Evolutionary conservation across 1,140 invertebrate genomes (phyloP), one percentile per base, ranked within the genome.

Genomic region (Popillia japonica): DNA sequence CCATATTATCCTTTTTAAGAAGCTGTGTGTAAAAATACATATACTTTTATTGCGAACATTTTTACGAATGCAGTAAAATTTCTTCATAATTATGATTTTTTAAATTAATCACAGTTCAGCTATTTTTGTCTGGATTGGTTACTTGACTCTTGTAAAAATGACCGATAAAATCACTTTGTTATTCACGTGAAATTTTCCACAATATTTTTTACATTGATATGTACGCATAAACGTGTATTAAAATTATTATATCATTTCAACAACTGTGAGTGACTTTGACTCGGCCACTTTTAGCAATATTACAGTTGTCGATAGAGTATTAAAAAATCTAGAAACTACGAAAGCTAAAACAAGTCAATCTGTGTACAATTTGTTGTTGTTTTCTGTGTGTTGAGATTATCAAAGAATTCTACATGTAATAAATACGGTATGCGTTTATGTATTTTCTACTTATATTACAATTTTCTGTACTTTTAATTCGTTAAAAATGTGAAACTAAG

Each of bases 1-100:
- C 77, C 72, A 42, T 74, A 74, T 68, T 41, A 74, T 78, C 40
- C 68, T 78, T 78, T 78, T 78, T 78, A 78, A 74, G 72, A 72
- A 78, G 77, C 77, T 41, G 77, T 78, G 77, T 78, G 77, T 78
- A 78, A 78, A 78, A 78, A 78, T 78, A 78, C 77, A 78, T 78
- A 55, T 78, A 22, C n/a, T 74, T 74, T 74, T 68, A 68, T 68
- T 68, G 61, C 61, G 61, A 75, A 73, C 73, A 64, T 78, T 68
- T 78, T 73, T 73, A 68, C 23, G 64, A 11, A 22, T 44, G 41
- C 41, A 44, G 34, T 55, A 75, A 75, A 42, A 23, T 44, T 76
- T 44, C 74, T 76, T 44, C 41, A 48, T 27, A 34, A 48, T 76
- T 76, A 48, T 48, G 41, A 48, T 76, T 76, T 27, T 72, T 76